A percentile compares a stretch with the other conserved stretches of the same genome.
phyloP scores from a whole-genome alignment of 2,113 vertebrate genomes.

The Cisticola juncidis region DNA sequence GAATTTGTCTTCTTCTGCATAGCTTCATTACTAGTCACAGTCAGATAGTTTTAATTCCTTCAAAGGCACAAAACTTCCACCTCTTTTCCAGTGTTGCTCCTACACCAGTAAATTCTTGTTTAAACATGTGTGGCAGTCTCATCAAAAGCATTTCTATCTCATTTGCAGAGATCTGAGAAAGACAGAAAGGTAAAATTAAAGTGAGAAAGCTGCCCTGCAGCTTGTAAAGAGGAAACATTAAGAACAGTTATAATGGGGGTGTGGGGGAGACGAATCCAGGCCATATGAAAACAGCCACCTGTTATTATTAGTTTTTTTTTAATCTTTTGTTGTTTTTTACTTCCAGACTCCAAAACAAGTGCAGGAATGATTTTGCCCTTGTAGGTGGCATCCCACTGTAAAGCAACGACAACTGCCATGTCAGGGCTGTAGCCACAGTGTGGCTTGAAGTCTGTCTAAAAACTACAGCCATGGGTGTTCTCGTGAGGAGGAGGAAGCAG shows the following conservation, averaged over 20 bases:
- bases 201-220: background rate
- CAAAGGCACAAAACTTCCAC: constrained; percentile 97
- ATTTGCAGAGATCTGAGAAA: constrained; percentile 85
- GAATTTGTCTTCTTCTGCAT: constrained; percentile 30
- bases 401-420: background rate
- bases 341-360: background rate
- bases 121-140: constrained; percentile 91
- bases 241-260: background rate
- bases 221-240: background rate
- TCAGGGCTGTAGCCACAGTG: background rate
- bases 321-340: no score
- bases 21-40: constrained; percentile 40
- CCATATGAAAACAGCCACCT: background rate
- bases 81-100: constrained; percentile 95
- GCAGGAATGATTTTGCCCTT: background rate
- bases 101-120: constrained; percentile 94
- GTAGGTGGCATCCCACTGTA: background rate
- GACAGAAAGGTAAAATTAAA: constrained; percentile 21
- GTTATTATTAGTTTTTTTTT: background rate
- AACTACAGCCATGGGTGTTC: background rate
- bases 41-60: constrained; percentile 88
- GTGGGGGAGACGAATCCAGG: rapidly evolving
- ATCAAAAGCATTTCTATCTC: constrained; percentile 92
- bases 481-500: background rate
- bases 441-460: background rate